Percentiles rank a stretch among this genome's conserved stretches.
Conservation (phyloP, 2,113 vertebrate genomes). For the Prietella phreatophila region DNA sequence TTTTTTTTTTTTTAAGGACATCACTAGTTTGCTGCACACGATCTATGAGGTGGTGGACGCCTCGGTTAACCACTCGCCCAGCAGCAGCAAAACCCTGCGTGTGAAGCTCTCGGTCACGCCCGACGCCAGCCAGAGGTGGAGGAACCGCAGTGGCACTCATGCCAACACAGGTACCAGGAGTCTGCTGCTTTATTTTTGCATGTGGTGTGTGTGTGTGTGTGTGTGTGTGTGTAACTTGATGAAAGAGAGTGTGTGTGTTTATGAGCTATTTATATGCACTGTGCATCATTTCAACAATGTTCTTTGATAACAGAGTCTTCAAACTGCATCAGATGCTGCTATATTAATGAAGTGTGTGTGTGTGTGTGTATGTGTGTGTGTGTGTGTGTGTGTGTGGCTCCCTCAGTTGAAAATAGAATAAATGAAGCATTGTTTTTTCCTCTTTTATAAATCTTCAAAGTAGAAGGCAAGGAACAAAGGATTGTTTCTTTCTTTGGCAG, state of each 20-base stretch:
- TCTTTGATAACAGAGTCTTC: constrained; percentile 70
- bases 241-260: constrained; percentile 45
- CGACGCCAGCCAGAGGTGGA: constrained; percentile 89
- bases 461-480: constrained; percentile 74
- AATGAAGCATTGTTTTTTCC: constrained; percentile 76
- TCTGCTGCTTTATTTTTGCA: background rate
- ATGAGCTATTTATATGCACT: constrained; percentile 71
- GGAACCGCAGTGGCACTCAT: constrained; percentile 75
- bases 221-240: constrained; percentile 36
- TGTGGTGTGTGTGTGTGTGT: constrained; percentile 36
- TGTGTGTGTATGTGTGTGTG: constrained; percentile 58
- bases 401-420: constrained; percentile 74
- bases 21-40: constrained; percentile 95
- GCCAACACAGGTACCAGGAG: constrained; percentile 75
- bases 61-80: constrained; percentile 94
- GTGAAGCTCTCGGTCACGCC: constrained; percentile 95
- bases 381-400: constrained; percentile 63
- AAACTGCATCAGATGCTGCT: constrained; percentile 65
- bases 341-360: constrained; percentile 67
- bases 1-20: constrained; percentile 76
- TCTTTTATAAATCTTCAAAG: constrained; percentile 78
- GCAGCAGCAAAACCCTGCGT: constrained; percentile 91
- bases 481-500: constrained; percentile 75
- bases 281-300: constrained; percentile 63
- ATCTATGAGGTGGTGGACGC: constrained; percentile 97